These are phyloP conservation scores for Sciaenops ocellatus DNA, from an alignment of 2,797 vertebrate species.

Conservation along the genomic window DNA sequence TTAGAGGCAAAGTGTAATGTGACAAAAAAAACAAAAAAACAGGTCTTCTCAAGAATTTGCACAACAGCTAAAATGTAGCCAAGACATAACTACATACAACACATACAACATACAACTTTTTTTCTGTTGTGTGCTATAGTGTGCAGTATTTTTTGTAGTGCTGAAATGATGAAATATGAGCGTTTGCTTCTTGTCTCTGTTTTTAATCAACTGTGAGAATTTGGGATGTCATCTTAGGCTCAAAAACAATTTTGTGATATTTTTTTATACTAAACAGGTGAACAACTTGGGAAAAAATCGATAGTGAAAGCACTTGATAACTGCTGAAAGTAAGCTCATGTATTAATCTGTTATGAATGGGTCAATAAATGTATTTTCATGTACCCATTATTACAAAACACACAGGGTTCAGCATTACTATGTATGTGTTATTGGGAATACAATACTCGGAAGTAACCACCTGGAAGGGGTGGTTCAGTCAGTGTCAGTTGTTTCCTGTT, in stretches of 20 bases:
- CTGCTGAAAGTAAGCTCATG: background rate
- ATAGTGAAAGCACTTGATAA: background rate
- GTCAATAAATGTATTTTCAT: background rate
- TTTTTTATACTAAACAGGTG: too few species aligned
- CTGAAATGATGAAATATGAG: background rate
- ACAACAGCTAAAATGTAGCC: background rate
- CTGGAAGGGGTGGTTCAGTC: background rate
- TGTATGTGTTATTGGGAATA: slow-evolving; percentile 1
- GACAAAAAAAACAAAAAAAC: slow-evolving; percentile 1
- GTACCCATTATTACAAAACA: background rate
- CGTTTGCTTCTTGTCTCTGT: background rate
- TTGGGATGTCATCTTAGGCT: too few species aligned
- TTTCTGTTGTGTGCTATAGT: background rate
- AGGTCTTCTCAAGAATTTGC: slow-evolving; percentile 20
- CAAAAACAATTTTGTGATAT: too few species aligned
- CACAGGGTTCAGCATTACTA: background rate
- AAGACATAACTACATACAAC: background rate
- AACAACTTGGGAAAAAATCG: background rate
- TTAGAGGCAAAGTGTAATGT: slow-evolving; percentile 60
- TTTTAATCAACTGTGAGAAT: background rate
- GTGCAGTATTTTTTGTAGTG: background rate
- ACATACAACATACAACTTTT: slow-evolving; percentile 1
- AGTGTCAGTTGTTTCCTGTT: background rate
- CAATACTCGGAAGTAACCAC: background rate
- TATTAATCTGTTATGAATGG: background rate